Evolutionary conservation across 2,113 vertebrate species (phyloP).

Genomic region (Geothlypis trichas): DNA sequence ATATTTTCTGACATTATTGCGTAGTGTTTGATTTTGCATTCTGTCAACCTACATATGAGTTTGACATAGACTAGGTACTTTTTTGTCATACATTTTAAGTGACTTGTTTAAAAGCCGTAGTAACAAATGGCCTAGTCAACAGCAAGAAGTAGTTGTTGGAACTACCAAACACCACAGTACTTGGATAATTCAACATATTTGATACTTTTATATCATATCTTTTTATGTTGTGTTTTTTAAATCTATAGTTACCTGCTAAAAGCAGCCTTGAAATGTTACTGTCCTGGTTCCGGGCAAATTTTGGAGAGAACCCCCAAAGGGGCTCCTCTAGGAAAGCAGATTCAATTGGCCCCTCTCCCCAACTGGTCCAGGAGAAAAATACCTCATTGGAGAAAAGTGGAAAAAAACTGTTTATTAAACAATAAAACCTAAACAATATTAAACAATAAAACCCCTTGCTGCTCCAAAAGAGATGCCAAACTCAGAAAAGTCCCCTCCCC

Average conservation of each 20-base stretch:
- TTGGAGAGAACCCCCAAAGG: no score
- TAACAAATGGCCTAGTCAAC: conserved; percentile 28
- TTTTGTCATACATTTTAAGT: background rate
- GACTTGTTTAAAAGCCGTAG: conserved; percentile 47
- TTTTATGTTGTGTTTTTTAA: background rate
- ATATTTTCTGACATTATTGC: conserved; percentile 3
- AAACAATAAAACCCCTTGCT: no score
- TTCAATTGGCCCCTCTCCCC: no score
- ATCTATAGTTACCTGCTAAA: background rate
- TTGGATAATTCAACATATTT: background rate
- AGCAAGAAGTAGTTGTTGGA: conserved; percentile 12
- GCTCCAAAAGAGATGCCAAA: no score
- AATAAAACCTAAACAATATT: no score
- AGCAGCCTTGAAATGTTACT: background rate
- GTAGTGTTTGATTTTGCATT: background rate
- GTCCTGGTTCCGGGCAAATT: no score
- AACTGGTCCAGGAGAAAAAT: no score
- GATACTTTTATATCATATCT: background rate
- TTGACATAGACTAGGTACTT: conserved; percentile 1
- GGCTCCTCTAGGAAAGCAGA: no score
- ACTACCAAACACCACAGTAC: background rate
- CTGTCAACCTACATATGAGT: background rate
- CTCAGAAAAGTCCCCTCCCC: no score
- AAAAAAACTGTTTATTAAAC: no score
- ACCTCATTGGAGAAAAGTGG: no score